Evolutionary conservation across 2,888 invertebrate species (phyloP), one percentile per base, ranked within the genome.

Genomic region (Tineola bisselliella): DNA sequence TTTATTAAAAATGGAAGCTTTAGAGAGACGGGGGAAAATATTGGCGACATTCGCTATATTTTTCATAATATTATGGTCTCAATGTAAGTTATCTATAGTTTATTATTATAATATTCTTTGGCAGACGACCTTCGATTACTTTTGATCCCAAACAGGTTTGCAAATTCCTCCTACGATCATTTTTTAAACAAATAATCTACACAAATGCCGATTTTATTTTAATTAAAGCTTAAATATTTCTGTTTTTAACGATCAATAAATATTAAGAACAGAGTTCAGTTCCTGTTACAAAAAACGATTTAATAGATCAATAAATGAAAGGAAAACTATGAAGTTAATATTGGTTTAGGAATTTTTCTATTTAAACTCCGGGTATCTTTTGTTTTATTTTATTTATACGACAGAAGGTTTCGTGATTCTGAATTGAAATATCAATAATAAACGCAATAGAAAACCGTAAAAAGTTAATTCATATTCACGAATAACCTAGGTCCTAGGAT

Each of bases 1-100:
- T 25, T 25, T 54, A 12, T 54, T n/a, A 25, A 54, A 73, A 78
- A 86, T 87, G 87, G 87, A 87, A 71, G 87, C 83, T 43, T 69
- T 82, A 62, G 86, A 87, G 68, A 74, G 86, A 71, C 75, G 81
- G 70, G 74, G 76, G 62, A 77, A 67, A 62, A 1, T 72, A 5
- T 25, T 75, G 61, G 75, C 75, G 18, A 64, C 76, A 6, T 70
- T 72, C 10, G 73, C 74, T 8, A 70, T 82, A 31, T 33, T 80
- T n/a, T 67, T 79, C 65, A 73, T 84, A 67, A 69, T 78, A 12
- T 75, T 86, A 65, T 79, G 77, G 70, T 76, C 75, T 61, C 77
- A 81, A 68, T 84, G 87, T 87, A 69, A 84, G 86, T 84, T 12
- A 38, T 38, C 5, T n/a, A 2, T 38, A 38, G 3, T 38, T 38